Percentiles rank a stretch among this genome's conserved stretches.
Conservation (phyloP, 2,797 vertebrate genomes). For the Brachyalestes nurse region DNA sequence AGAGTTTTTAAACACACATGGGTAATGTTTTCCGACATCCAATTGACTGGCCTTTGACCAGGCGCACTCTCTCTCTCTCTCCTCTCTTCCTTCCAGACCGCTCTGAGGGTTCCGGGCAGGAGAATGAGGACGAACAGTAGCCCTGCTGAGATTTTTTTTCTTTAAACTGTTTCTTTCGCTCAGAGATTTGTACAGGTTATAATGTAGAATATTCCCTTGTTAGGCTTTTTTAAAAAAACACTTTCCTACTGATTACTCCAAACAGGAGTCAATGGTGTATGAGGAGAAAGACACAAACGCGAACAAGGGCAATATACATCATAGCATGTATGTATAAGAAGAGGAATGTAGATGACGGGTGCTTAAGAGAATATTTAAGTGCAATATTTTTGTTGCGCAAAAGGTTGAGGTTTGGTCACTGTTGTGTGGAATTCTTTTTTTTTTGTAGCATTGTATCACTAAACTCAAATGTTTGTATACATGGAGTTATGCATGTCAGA, state of each 20-base stretch:
- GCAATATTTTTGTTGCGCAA: constrained; percentile 91
- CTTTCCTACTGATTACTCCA: constrained; percentile 87
- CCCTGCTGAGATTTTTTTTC: constrained; percentile 30
- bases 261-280: constrained; percentile 79
- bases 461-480: constrained; percentile 85
- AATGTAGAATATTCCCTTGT: constrained; percentile 93
- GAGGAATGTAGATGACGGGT: constrained; percentile 77
- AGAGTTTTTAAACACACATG: not conserved
- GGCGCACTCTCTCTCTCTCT: not conserved
- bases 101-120: constrained; percentile 94
- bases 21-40: not conserved
- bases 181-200: constrained; percentile 88
- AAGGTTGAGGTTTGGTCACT: constrained; percentile 84
- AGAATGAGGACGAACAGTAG: constrained; percentile 92
- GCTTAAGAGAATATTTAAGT: constrained; percentile 85
- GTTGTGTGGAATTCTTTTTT: constrained; percentile 80
- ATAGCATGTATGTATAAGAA: constrained; percentile 53
- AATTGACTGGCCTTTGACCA: not conserved
- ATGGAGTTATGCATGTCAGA: constrained; percentile 87
- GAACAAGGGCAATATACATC: constrained; percentile 67
- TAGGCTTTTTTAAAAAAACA: constrained; percentile 81
- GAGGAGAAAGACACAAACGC: constrained; percentile 66
- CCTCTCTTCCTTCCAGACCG: constrained; percentile 78
- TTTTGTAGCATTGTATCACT: constrained; percentile 76
- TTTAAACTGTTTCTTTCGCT: constrained; percentile 68